A percentile compares a stretch with the other conserved stretches of the same genome.
These are phyloP conservation scores for Holothuria scabra DNA, from an alignment of 53 echinoderm and acorn worm genomes.

Conservation along the genomic window DNA sequence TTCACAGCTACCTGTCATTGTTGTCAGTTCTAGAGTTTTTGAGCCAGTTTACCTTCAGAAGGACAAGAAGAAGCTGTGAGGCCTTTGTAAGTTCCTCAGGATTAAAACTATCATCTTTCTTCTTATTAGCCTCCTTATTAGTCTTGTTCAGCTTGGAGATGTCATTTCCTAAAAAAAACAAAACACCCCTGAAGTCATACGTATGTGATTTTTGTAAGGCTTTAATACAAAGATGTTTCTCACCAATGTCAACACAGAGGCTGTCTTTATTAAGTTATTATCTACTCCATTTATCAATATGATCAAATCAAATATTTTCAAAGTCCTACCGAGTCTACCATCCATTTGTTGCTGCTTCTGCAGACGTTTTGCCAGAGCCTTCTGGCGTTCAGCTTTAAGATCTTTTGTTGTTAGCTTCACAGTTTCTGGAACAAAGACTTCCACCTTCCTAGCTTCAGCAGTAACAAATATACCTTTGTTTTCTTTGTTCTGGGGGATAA, in stretches of 20 bases:
- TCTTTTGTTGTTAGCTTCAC: conserved; percentile 71
- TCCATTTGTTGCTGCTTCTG: conserved; percentile 43
- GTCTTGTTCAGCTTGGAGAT: conserved; percentile 46
- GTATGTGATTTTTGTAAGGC: too few species aligned
- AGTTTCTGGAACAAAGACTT: conserved; percentile 78
- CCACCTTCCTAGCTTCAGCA: conserved; percentile 71
- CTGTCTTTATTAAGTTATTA: too few species aligned
- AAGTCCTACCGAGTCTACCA: conserved; percentile 39
- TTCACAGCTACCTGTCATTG: too few species aligned
- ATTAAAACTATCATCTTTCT: conserved; percentile 79
- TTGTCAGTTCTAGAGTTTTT: too few species aligned
- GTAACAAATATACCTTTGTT: conserved; percentile 81
- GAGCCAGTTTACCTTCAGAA: conserved; percentile 69
- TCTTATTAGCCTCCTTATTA: conserved; percentile 51
- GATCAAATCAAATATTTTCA: conserved; percentile 15
- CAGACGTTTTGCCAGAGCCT: conserved; percentile 56
- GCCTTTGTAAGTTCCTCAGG: conserved; percentile 87
- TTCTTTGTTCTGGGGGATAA: conserved; percentile 60
- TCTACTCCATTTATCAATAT: too few species aligned
- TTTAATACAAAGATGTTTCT: too few species aligned
- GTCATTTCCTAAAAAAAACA: conserved; percentile 26
- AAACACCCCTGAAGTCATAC: neutral
- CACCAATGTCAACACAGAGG: too few species aligned
- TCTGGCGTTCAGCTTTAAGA: conserved; percentile 83
- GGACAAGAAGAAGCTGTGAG: conserved; percentile 76